Percentiles rank a stretch among this genome's conserved stretches.
Evolutionary conservation across 2,113 vertebrate species (phyloP).

Genomic region (Pterophyllum scalare): DNA sequence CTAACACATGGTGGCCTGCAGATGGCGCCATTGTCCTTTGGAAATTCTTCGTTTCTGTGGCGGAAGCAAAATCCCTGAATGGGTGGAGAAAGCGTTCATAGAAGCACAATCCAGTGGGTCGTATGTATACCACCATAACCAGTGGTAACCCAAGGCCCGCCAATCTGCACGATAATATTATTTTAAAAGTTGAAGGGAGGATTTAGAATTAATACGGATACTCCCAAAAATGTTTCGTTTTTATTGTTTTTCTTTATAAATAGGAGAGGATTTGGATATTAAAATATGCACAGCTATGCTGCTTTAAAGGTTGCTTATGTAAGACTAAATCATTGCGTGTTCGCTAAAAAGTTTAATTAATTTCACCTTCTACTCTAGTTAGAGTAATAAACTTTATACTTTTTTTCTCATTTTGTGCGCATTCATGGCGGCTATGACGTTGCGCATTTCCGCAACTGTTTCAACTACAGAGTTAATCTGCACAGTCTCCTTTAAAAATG

Average conservation of each 20-base stretch:
- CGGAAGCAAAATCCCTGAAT: not conserved
- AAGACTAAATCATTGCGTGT: not conserved
- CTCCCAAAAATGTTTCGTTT: not conserved
- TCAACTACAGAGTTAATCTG: not conserved
- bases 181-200: not conserved
- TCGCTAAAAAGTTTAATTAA: not conserved
- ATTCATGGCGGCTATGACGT: not conserved
- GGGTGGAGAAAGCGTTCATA: not conserved
- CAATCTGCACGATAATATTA: not conserved
- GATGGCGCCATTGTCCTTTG: slow-evolving; percentile 40
- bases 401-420: not conserved
- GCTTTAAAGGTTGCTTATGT: not conserved
- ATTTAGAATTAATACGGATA: too few relatives aligned
- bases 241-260: not conserved
- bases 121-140: not conserved
- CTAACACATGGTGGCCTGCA: not conserved
- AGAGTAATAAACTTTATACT: not conserved
- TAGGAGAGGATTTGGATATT: not conserved
- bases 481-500: not conserved
- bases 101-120: not conserved
- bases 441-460: not conserved
- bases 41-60: not conserved
- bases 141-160: not conserved
- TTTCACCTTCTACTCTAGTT: not conserved
- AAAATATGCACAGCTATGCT: not conserved